phyloP scores from a whole-genome alignment of 2,888 invertebrate genomes.

The Dynastes hyllus region DNA sequence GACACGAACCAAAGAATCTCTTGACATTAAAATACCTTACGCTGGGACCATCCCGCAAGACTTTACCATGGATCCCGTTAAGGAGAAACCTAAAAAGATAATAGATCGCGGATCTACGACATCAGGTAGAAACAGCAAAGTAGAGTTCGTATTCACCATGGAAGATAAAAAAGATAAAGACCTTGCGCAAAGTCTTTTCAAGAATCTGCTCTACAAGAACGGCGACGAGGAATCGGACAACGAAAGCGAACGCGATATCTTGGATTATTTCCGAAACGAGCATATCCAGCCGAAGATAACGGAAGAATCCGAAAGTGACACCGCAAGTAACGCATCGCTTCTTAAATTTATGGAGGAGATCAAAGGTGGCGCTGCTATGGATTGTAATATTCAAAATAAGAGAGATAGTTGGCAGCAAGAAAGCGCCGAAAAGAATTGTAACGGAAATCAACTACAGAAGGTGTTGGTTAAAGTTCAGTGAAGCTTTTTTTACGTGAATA shows the following conservation, averaged over 20 bases:
- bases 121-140: constrained; percentile 43
- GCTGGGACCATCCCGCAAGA: constrained; percentile 12
- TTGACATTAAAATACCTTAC: constrained; percentile 48
- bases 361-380: constrained; percentile 52
- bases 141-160: constrained; percentile 55
- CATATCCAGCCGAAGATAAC: constrained; percentile 27
- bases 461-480: constrained; percentile 42
- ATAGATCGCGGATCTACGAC: background rate
- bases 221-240: constrained; percentile 56
- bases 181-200: constrained; percentile 62
- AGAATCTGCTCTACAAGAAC: constrained; percentile 61
- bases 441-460: constrained; percentile 38
- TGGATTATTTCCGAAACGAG: constrained; percentile 55
- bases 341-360: constrained; percentile 66
- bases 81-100: background rate
- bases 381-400: constrained; percentile 26
- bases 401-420: constrained; percentile 17
- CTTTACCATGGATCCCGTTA: background rate
- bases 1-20: constrained; percentile 48
- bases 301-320: constrained; percentile 54
- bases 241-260: constrained; percentile 53
- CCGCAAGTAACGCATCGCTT: constrained; percentile 64
- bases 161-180: constrained; percentile 52
- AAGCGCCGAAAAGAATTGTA: constrained; percentile 19
- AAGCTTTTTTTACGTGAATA: constrained; percentile 3